phyloP scores from a whole-genome alignment of 2,888 invertebrate species.

The Philereme transversata region DNA sequence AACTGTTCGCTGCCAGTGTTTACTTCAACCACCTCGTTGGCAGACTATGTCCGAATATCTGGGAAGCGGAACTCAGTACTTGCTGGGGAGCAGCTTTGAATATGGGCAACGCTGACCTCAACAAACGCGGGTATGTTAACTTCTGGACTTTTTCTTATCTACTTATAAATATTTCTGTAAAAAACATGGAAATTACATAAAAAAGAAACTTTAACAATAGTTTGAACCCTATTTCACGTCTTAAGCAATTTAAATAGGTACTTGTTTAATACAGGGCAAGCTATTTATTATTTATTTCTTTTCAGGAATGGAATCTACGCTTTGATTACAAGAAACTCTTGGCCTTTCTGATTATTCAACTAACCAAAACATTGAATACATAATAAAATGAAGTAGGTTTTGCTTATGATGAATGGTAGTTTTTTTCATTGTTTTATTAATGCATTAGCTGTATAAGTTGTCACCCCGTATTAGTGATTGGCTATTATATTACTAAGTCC shows the following conservation, averaged over 20 bases:
- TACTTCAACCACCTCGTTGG: constrained; percentile 54
- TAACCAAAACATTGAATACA: too few relatives aligned
- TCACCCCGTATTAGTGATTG: too few relatives aligned
- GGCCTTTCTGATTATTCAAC: constrained; percentile 15
- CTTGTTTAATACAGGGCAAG: too few relatives aligned
- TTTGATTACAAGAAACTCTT: constrained; percentile 38
- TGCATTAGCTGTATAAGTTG: too few relatives aligned
- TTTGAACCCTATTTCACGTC: background rate
- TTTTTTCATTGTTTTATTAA: too few relatives aligned
- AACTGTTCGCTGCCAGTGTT: constrained; percentile 58
- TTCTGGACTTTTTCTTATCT: background rate
- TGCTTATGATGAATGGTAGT: too few relatives aligned
- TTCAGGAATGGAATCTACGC: constrained; percentile 50
- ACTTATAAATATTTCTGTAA: background rate
- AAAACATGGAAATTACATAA: background rate
- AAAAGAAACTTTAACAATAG: background rate
- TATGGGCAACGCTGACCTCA: constrained; percentile 57
- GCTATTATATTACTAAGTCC: too few relatives aligned
- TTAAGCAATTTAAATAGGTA: background rate
- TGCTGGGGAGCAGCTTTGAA: constrained; percentile 48
- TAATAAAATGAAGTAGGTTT: too few relatives aligned
- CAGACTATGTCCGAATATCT: constrained; percentile 47
- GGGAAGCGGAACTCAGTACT: constrained; percentile 44
- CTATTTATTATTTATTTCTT: constrained; percentile 10
- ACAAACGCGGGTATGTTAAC: constrained; percentile 50